Conservation (phyloP, 2,113 vertebrate species). For the Hystrix cristata region DNA sequence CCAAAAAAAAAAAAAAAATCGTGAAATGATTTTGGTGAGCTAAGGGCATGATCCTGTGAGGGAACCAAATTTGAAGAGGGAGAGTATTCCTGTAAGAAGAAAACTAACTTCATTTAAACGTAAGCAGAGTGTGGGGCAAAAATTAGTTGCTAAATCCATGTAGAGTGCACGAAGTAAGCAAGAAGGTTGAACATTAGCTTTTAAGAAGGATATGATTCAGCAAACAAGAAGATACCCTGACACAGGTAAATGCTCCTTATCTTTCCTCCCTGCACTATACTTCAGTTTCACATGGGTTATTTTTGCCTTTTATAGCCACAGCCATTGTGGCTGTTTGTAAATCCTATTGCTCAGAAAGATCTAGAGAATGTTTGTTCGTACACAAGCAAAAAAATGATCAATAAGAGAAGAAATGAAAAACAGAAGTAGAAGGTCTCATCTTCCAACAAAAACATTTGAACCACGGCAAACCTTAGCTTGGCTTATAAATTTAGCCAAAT, state of each 20-base stretch:
- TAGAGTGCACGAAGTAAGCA: not conserved
- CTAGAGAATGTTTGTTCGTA: not conserved
- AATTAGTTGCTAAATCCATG: not conserved
- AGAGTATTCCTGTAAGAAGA: not conserved
- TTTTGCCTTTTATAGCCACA: not conserved
- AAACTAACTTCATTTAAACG: not conserved
- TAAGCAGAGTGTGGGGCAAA: not conserved
- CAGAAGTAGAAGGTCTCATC: not conserved
- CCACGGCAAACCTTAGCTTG: not conserved
- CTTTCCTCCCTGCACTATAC: rapidly evolving
- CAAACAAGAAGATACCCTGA: not conserved
- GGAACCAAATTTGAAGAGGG: not conserved
- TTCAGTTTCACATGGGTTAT: not conserved
- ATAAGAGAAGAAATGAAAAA: not conserved
- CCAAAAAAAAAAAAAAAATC: not conserved
- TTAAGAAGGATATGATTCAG: not conserved
- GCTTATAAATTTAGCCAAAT: not conserved
- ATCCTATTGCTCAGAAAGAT: not conserved
- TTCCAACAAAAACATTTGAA: not conserved
- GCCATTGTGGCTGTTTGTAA: not conserved
- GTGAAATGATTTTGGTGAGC: not conserved
- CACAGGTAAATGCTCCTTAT: not conserved
- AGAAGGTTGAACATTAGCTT: not conserved
- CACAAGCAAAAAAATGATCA: not conserved
- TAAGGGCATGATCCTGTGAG: not conserved